Evolutionary conservation across 2,888 invertebrate species (phyloP).

Genomic region (Malthinus seriepunctatus): DNA sequence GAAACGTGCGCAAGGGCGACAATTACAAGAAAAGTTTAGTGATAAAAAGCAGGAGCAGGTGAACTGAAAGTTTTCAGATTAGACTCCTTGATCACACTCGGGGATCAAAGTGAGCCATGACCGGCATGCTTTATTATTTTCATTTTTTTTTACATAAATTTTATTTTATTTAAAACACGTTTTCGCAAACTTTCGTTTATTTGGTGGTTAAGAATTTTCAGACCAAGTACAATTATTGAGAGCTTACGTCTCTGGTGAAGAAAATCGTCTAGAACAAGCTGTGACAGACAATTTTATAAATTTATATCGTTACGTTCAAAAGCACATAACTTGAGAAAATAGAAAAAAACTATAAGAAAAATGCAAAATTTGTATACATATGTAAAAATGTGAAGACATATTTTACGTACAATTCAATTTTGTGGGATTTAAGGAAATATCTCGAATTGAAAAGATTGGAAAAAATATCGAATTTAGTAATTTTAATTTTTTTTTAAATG

Average conservation of each 20-base stretch:
- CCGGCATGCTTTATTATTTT: slow-evolving; percentile 35
- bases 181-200: slow-evolving; percentile 1
- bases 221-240: neutral
- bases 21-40: slow-evolving; percentile 35
- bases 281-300: neutral
- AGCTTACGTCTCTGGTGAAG: neutral
- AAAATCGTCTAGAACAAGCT: neutral
- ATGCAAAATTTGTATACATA: slow-evolving; percentile 8
- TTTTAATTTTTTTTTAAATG: no score
- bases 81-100: slow-evolving; percentile 32
- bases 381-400: slow-evolving; percentile 1
- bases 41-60: slow-evolving; percentile 34
- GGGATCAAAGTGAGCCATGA: slow-evolving; percentile 33
- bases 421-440: no score
- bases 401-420: slow-evolving; percentile 13
- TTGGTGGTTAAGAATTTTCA: neutral
- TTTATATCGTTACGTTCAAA: slow-evolving; percentile 2
- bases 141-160: slow-evolving; percentile 5
- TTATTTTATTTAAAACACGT: slow-evolving; percentile 16
- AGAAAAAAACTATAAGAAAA: slow-evolving; percentile 7
- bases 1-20: slow-evolving; percentile 26
- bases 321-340: slow-evolving; percentile 12
- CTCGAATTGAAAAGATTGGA: no score
- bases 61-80: slow-evolving; percentile 33
- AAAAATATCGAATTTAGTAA: no score